Conservation (phyloP, 2,797 vertebrate species). For the Picus viridis region DNA sequence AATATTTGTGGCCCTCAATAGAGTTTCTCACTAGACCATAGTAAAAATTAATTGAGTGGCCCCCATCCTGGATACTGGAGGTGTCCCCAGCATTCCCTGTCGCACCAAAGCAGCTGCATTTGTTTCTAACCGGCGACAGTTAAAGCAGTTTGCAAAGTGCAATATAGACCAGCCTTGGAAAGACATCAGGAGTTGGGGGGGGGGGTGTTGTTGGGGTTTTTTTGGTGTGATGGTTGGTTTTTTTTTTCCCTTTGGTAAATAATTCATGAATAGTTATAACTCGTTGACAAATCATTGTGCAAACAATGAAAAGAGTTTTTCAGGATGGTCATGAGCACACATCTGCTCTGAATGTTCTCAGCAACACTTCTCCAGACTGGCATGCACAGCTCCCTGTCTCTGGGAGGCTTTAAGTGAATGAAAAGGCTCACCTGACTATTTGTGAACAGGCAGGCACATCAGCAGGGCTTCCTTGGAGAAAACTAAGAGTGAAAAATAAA, state of each 20-base stretch:
- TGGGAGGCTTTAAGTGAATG: not conserved
- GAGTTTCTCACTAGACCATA: not conserved
- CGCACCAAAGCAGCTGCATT: accelerated
- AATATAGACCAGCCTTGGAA: not conserved
- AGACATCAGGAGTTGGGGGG: not conserved
- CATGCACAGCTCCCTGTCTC: not conserved
- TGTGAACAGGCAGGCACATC: not conserved
- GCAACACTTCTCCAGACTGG: not conserved
- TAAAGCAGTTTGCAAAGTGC: not conserved
- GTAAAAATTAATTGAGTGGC: not conserved
- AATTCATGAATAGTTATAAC: slow-evolving; percentile 39
- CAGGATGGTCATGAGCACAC: not conserved
- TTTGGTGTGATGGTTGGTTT: not conserved
- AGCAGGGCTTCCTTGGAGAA: not conserved
- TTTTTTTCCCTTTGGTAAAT: slow-evolving; percentile 18
- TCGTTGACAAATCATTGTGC: slow-evolving; percentile 55
- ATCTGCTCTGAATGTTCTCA: slow-evolving; percentile 49
- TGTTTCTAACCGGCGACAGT: accelerated
- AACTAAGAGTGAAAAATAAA: too few species aligned
- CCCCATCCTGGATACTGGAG: not conserved
- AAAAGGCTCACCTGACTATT: slow-evolving; percentile 34
- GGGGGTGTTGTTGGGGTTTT: not conserved
- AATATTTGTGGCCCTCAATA: not conserved
- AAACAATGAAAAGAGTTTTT: slow-evolving; percentile 44
- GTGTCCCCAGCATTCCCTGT: not conserved